Evolutionary conservation across 2,797 vertebrate genomes (phyloP), one percentile per base, ranked within the genome.

Genomic region (Hephaestus fuliginosus): DNA sequence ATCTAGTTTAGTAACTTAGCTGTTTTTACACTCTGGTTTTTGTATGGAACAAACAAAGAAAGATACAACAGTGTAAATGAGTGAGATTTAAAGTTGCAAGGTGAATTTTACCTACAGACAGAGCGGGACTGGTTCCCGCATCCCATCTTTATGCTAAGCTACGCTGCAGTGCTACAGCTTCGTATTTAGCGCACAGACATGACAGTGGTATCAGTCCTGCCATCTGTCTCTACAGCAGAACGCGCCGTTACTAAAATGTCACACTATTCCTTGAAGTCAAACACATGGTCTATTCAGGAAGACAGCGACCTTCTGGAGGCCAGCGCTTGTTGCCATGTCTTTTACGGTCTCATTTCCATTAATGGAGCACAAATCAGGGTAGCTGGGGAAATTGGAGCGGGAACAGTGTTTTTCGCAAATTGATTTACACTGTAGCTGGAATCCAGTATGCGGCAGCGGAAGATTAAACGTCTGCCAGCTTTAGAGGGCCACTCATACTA

Each of bases 341-440:
- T 36, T 55, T 36, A 61, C 1, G 0, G 58, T 22, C 36, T 15
- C 48, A 43, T 30, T 62, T 30, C 62, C 12, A 65, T 46, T 56
- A 52, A 25, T 49, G 30, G 33, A 22, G 53, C 43, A 43, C 65
- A 76, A 69, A 25, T 61, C 33, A 20, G 22, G 4, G 52, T 65
- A 56, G 61, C 28, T 36, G 5, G 28, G n/a, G 22, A 11, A 39
- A 49, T 33, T 14, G 17, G 51, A 9, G 4, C 1, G 2, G 17
- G 15, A 67, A 60, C 22, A 44, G 8, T 25, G 55, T 33, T 61
- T 51, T 75, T 68, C 44, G 44, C 57, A 18, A 9, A 57, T 56
- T 33, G 28, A 69, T 53, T 69, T 62, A 69, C 14, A 46, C 20
- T 61, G 36, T 36, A 18, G 18, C 20, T 69, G 48, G 14, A 41